These are phyloP conservation scores for Siniperca knerii DNA, from an alignment of 2,113 vertebrate species.

Conservation along the genomic window DNA sequence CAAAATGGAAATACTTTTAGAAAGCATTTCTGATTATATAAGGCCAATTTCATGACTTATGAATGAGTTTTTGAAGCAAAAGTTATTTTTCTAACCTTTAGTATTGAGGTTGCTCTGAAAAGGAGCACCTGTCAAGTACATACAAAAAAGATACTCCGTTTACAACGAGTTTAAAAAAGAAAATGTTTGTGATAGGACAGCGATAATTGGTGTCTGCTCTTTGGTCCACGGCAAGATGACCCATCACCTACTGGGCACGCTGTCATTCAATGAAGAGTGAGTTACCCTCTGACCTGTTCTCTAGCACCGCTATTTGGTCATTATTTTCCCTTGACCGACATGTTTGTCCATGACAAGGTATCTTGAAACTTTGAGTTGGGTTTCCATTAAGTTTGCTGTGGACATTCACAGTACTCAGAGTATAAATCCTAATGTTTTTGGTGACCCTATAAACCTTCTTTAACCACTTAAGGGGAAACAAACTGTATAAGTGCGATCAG, in stretches of 20 bases:
- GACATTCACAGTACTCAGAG: background rate
- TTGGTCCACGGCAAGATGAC: too few relatives aligned
- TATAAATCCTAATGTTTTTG: too few relatives aligned
- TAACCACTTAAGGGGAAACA: too few relatives aligned
- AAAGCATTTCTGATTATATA: constrained; percentile 48
- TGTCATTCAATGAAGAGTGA: background rate
- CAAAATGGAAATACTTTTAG: constrained; percentile 46
- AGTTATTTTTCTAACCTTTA: constrained; percentile 17
- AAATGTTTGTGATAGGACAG: too few relatives aligned
- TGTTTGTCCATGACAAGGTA: background rate
- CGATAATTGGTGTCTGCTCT: too few relatives aligned
- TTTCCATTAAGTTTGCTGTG: background rate
- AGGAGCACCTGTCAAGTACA: background rate
- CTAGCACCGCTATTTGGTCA: background rate
- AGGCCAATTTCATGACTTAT: constrained; percentile 50
- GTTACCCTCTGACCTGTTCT: background rate
- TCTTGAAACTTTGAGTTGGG: background rate
- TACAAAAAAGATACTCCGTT: background rate
- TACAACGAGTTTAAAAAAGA: background rate
- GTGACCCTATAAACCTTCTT: too few relatives aligned
- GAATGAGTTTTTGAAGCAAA: constrained; percentile 36
- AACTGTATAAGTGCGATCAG: background rate
- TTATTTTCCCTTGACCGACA: background rate
- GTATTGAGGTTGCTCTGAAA: background rate
- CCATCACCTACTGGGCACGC: background rate